Base-by-base conservation (phyloP, 1,140 invertebrate species). In the Apis laboriosa region DNA sequence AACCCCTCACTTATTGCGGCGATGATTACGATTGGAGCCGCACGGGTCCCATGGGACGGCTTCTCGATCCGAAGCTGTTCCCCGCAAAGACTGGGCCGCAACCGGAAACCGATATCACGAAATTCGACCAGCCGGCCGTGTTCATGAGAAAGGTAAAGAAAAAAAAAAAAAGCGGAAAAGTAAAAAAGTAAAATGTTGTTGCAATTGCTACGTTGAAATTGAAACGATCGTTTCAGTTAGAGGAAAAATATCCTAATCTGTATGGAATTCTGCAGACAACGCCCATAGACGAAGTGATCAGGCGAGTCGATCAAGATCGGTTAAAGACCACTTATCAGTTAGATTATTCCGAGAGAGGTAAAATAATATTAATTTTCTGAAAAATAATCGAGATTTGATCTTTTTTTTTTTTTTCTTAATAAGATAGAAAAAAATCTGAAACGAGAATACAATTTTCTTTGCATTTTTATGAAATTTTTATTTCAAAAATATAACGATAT, bases 211-310 rank as follows among this genome's bases (percentile, higher is more conserved):
- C 49, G 28, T 51, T 19, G 17, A 24, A 24, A 24, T 34, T 34
- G 34, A 58, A 4, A 28, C 28, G 19, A 0, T 67, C 11, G 51
- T 87, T 90, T 70, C 86, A 95, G 95, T 87, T 96, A 13, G 94
- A 95, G 91, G 93, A 95, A 68, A 95, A 95, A 84, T 95, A 95
- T 88, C 95, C 95, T 51, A 95, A 94, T 92, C 93, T 96, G 66
- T 95, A 95, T 89, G 95, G 94, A 92, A 94, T 95, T 71, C 86
- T 96, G 43, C 94, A 95, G 80, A 94, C 92, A 43, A 93, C 94
- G 24, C 93, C 95, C 8, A 93, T 94, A 12, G 94, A 94, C 17
- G 95, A 96, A 75, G 79, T 95, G 21, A 94, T 95, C 51, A 93
- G 94, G 63, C 90, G 94, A 21, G 94, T 95, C 2, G 94, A 96